phyloP scores from a whole-genome alignment of 1,140 invertebrate genomes.

The Nylanderia fulva region DNA sequence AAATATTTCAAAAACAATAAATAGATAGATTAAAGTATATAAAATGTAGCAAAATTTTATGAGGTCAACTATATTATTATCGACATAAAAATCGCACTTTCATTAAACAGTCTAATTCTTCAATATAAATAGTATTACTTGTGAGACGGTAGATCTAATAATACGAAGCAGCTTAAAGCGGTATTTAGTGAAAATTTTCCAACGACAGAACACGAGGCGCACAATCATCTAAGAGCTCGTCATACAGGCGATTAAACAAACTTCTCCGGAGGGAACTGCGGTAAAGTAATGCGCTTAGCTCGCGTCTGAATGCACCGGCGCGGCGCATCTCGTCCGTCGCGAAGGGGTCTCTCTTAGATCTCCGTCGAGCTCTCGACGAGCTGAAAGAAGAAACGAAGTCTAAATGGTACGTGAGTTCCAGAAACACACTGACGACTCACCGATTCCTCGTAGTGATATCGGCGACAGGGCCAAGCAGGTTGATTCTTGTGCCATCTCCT shows the following conservation, averaged over 20 bases:
- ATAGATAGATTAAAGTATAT: no score
- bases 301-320: constrained; percentile 24
- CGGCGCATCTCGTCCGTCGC: not conserved
- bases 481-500: constrained; percentile 37
- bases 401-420: constrained; percentile 79
- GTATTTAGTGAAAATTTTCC: not conserved
- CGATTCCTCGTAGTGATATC: constrained; percentile 76
- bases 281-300: constrained; percentile 39
- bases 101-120: no score
- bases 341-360: constrained; percentile 46
- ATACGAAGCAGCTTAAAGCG: not conserved
- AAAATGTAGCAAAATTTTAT: no score
- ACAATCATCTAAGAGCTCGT: constrained; percentile 17
- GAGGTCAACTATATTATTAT: no score
- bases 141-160: not conserved
- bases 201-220: not conserved
- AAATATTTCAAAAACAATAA: no score
- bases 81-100: no score
- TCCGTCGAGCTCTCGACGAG: constrained; percentile 21
- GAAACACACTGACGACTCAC: constrained; percentile 78
- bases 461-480: constrained; percentile 30
- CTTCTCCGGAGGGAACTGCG: constrained; percentile 8
- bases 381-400: constrained; percentile 68
- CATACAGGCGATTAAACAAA: constrained; percentile 52
- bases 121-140: no score